Percentiles rank a stretch among this genome's conserved stretches.
These are phyloP conservation scores for Ophion slaviceki DNA, from an alignment of 2,888 invertebrate genomes.

Conservation along the genomic window DNA sequence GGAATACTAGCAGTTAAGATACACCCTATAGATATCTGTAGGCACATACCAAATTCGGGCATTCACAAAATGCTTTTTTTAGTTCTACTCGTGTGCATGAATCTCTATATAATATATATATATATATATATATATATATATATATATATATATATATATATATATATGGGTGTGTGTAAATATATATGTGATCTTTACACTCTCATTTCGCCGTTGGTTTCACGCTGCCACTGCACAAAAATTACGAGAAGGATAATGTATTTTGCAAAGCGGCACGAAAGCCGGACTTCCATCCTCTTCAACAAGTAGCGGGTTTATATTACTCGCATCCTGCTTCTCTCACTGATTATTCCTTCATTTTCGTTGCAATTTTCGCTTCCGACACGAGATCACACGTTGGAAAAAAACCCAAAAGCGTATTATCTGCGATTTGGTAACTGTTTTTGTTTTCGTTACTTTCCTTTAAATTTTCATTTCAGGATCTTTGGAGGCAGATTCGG, in stretches of 20 bases:
- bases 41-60: too few species aligned
- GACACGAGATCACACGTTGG: conserved; percentile 29
- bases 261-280: conserved; percentile 26
- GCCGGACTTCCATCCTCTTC: background rate
- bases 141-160: too few species aligned
- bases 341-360: background rate
- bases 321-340: background rate
- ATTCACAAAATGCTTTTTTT: too few species aligned
- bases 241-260: conserved; percentile 13
- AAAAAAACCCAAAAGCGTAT: conserved; percentile 12
- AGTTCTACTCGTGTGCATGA: too few species aligned
- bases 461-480: background rate
- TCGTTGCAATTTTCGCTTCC: conserved; percentile 17
- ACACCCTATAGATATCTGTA: too few species aligned
- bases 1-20: too few species aligned
- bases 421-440: conserved; percentile 52
- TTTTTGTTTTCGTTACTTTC: conserved; percentile 11
- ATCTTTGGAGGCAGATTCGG: too few species aligned
- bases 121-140: too few species aligned
- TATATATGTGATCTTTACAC: conserved; percentile 16
- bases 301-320: conserved; percentile 45
- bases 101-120: too few species aligned
- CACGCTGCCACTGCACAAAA: conserved; percentile 5
- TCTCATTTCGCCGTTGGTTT: conserved; percentile 9
- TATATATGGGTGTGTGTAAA: background rate